Percentiles rank a stretch among this genome's conserved stretches.
Conservation (phyloP, 2,888 invertebrate genomes). For the Chaetogeoica ovagalla region DNA sequence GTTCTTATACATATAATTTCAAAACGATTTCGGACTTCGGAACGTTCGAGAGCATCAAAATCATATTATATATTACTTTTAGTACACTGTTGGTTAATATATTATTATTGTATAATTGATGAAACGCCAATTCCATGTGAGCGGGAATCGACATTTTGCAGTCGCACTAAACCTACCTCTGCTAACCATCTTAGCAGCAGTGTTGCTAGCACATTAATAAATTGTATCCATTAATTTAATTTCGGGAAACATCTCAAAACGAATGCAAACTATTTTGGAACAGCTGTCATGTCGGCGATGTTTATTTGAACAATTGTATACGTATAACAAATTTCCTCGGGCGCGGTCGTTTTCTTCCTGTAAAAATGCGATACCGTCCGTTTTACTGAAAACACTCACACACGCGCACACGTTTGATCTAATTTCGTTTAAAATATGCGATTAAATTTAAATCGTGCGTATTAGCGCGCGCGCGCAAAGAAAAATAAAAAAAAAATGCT, state of each 20-base stretch:
- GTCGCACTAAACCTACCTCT: too few species aligned
- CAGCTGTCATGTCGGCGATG: not conserved
- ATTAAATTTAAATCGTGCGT: too few species aligned
- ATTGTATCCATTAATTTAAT: conserved; percentile 25
- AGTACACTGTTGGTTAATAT: not conserved
- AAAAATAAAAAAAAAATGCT: too few species aligned
- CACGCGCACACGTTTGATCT: not conserved
- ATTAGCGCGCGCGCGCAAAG: too few species aligned
- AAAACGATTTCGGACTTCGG: not conserved
- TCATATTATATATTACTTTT: not conserved
- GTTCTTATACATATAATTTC: too few species aligned
- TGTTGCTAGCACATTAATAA: conserved; percentile 12
- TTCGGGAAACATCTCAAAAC: not conserved
- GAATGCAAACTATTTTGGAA: not conserved
- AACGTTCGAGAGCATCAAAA: not conserved
- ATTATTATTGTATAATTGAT: not conserved
- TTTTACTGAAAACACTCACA: too few species aligned
- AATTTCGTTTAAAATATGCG: not conserved
- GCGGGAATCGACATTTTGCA: not conserved
- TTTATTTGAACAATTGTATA: conserved; percentile 21
- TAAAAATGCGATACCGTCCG: not conserved
- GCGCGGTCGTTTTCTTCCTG: not conserved
- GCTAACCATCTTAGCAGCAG: too few species aligned
- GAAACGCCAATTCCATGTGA: not conserved
- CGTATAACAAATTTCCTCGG: not conserved